Conservation (phyloP, 2,797 vertebrate genomes). For the Danio choprae region DNA sequence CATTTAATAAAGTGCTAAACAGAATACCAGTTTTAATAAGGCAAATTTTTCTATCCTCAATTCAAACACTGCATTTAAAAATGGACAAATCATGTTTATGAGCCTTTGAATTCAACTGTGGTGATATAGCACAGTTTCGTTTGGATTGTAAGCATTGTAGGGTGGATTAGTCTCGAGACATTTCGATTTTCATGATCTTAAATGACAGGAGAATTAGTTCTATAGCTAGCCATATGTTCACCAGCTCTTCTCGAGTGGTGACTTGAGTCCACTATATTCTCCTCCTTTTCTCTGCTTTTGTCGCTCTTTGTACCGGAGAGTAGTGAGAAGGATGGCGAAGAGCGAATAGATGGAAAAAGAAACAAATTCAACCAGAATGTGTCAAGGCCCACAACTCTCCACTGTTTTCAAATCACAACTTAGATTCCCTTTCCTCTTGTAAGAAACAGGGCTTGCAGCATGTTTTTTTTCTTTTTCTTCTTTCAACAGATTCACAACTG, state of each 20-base stretch:
- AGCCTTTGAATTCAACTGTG: not conserved
- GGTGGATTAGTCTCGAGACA: slow-evolving; percentile 10
- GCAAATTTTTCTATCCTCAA: not conserved
- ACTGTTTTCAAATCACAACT: slow-evolving; percentile 61
- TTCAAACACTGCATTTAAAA: not conserved
- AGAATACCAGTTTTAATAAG: no score
- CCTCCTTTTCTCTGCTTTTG: slow-evolving; percentile 32
- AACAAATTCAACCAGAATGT: slow-evolving; percentile 63
- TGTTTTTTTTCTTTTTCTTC: slow-evolving; percentile 56
- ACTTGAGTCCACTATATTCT: slow-evolving; percentile 47
- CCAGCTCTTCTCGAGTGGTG: not conserved
- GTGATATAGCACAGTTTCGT: not conserved
- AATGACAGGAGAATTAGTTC: slow-evolving; percentile 15
- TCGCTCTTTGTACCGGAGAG: slow-evolving; percentile 35
- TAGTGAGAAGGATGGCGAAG: slow-evolving; percentile 21
- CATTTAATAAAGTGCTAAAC: no score
- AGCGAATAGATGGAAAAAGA: slow-evolving; percentile 51
- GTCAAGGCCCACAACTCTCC: slow-evolving; percentile 61
- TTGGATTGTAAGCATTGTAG: slow-evolving; percentile 6
- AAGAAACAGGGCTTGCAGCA: slow-evolving; percentile 76
- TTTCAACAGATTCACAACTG: slow-evolving; percentile 75
- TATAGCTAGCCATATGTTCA: slow-evolving; percentile 13
- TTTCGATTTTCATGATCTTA: slow-evolving; percentile 21
- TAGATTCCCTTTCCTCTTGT: slow-evolving; percentile 58
- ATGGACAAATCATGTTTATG: not conserved